phyloP scores from a whole-genome alignment of 2,113 vertebrate genomes.

The Cheirogaleus medius region DNA sequence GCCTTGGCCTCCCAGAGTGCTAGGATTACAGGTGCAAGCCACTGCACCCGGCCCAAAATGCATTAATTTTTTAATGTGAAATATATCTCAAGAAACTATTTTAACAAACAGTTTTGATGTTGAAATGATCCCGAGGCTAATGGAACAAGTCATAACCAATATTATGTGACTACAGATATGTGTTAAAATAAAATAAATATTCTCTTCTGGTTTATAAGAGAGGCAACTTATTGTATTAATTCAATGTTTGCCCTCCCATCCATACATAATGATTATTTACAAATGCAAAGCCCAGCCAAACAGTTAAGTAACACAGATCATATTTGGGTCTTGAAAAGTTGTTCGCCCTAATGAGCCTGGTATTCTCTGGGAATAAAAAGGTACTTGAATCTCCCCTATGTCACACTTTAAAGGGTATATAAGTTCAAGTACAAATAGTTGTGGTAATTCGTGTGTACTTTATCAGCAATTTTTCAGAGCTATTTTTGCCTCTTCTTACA shows the following conservation, averaged over 20 bases:
- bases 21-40: too few species aligned
- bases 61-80: background rate
- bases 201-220: background rate
- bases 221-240: background rate
- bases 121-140: background rate
- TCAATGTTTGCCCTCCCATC: background rate
- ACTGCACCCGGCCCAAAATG: too few species aligned
- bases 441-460: background rate
- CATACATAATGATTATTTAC: background rate
- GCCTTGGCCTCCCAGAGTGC: too few species aligned
- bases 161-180: background rate
- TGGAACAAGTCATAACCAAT: background rate
- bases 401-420: background rate
- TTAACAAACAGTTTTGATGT: background rate
- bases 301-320: background rate
- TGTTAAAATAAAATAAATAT: conserved; percentile 14
- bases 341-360: background rate
- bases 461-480: conserved; percentile 9
- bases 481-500: background rate
- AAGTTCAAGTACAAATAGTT: background rate
- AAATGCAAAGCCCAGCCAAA: background rate
- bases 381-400: background rate
- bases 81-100: background rate
- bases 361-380: background rate
- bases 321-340: background rate